Conservation (phyloP, 2,888 invertebrate genomes). For the Conchocele bisecta region DNA sequence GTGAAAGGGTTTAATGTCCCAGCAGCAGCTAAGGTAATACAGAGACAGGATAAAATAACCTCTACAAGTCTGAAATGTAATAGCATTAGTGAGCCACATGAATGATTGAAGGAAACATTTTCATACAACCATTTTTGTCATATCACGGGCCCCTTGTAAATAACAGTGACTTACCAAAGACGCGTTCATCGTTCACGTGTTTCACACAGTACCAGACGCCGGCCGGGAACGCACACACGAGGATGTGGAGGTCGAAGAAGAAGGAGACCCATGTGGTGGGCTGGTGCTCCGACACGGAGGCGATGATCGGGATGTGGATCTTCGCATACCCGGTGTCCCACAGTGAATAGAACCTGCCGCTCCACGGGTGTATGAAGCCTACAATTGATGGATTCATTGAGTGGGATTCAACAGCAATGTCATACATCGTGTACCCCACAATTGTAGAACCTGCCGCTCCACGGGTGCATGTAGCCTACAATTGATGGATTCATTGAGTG, state of each 20-base stretch:
- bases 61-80: too few species aligned
- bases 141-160: not conserved
- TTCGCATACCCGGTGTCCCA: slow-evolving; percentile 99
- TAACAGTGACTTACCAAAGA: slow-evolving; percentile 90
- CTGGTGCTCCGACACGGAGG: slow-evolving; percentile 99
- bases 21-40: too few species aligned
- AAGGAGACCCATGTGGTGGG: slow-evolving; percentile 97
- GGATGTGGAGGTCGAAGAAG: slow-evolving; percentile 97
- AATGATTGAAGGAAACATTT: too few species aligned
- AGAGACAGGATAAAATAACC: too few species aligned
- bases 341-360: slow-evolving; percentile 97
- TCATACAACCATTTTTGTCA: not conserved
- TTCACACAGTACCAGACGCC: slow-evolving; percentile 99
- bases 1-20: too few species aligned
- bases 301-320: slow-evolving; percentile 99
- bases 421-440: too few species aligned
- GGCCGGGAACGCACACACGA: slow-evolving; percentile 98
- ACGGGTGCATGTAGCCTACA: slow-evolving; percentile 94
- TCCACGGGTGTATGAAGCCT: slow-evolving; percentile 97
- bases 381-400: slow-evolving; percentile 45
- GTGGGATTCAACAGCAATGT: too few species aligned
- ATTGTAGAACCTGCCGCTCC: slow-evolving; percentile 98
- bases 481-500: too few species aligned
- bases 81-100: too few species aligned
- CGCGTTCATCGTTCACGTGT: slow-evolving; percentile 97